Conservation (phyloP, 2,797 vertebrate genomes). For the Lerista edwardsae region DNA sequence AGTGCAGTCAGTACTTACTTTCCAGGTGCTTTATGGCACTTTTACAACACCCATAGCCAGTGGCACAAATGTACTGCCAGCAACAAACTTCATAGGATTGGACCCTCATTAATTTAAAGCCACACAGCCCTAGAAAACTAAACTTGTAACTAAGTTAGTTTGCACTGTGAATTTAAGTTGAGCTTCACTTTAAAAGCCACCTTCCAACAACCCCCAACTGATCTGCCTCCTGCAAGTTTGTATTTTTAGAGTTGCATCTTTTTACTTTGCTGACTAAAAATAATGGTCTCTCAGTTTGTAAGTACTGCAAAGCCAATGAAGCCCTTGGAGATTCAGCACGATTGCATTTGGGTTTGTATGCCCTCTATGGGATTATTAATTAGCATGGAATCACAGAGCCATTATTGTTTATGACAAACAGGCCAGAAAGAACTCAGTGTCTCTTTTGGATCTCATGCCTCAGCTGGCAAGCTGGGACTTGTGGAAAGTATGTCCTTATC, state of each 20-base stretch:
- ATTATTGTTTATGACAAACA: constrained; percentile 24
- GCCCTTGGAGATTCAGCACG: background rate
- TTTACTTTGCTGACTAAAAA: constrained; percentile 32
- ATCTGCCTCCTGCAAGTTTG: background rate
- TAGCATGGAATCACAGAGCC: constrained; percentile 41
- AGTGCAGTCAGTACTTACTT: no score
- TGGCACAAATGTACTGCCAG: no score
- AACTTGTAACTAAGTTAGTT: background rate
- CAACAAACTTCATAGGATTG: no score
- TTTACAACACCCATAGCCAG: no score
- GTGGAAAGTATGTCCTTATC: constrained; percentile 40
- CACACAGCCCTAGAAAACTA: constrained; percentile 28
- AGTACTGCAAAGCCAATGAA: background rate
- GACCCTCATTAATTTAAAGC: background rate
- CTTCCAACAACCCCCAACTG: constrained; percentile 14
- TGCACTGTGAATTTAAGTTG: background rate
- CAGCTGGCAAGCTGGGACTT: constrained; percentile 37
- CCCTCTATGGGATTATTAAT: constrained; percentile 33
- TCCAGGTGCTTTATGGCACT: no score
- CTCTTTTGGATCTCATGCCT: constrained; percentile 33
- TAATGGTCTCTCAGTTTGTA: constrained; percentile 6
- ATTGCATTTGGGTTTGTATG: constrained; percentile 35
- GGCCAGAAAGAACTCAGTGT: constrained; percentile 38
- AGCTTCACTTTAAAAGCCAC: constrained; percentile 8
- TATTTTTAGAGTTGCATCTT: constrained; percentile 15